Conservation (phyloP, 2,113 vertebrate genomes). For the Notiomystis cincta region DNA sequence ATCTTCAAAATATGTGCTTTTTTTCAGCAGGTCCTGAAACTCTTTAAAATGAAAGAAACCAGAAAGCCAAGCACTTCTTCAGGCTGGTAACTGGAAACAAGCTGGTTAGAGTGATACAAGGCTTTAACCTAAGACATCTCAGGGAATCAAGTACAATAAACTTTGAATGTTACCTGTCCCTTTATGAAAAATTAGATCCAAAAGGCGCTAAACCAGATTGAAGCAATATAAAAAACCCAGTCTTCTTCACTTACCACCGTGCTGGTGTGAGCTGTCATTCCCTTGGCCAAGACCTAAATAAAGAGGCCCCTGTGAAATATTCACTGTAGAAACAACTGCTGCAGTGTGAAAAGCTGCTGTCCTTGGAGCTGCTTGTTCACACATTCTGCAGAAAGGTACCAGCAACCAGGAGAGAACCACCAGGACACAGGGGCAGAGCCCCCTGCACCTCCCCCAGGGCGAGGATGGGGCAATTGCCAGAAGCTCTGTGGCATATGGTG, state of each 20-base stretch:
- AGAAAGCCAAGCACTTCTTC: background rate
- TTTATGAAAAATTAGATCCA: background rate
- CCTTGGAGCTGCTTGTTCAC: background rate
- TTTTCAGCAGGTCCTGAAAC: background rate
- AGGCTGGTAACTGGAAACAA: background rate
- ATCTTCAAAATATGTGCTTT: background rate
- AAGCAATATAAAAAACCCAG: background rate
- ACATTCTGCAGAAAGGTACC: background rate
- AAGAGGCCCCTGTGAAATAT: background rate
- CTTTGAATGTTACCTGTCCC: background rate
- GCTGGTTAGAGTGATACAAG: background rate
- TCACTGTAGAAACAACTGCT: background rate
- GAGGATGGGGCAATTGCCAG: background rate
- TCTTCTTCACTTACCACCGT: background rate
- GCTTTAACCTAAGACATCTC: background rate
- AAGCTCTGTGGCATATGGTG: rapidly evolving
- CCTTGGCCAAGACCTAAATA: background rate
- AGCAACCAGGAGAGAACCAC: background rate
- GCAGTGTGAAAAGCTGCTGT: background rate
- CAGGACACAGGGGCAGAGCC: background rate
- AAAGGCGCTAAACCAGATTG: background rate
- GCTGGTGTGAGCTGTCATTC: background rate
- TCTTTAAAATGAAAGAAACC: background rate
- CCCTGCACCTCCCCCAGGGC: background rate
- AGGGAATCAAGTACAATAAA: background rate